A percentile compares a stretch with the other conserved stretches of the same genome.
Evolutionary conservation across 2,113 vertebrate species (phyloP).

Genomic region (Pteronura brasiliensis): DNA sequence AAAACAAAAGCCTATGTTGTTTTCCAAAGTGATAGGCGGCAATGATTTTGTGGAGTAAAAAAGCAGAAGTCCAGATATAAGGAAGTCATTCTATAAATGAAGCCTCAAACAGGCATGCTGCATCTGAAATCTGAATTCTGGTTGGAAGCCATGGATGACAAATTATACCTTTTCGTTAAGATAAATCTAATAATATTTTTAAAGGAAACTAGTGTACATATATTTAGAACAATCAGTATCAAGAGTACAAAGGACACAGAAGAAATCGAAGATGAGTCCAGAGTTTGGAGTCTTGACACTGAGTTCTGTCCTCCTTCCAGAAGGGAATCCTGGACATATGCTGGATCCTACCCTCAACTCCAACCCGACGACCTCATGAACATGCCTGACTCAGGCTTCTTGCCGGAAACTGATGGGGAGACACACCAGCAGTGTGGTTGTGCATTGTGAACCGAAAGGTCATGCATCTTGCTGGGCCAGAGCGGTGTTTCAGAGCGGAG

Average conservation of each 20-base stretch:
- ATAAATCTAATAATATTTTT: background rate
- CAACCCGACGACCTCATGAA: accelerated
- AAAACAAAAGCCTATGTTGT: background rate
- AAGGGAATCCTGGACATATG: no score
- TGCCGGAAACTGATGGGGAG: background rate
- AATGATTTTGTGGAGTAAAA: background rate
- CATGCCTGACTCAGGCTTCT: background rate
- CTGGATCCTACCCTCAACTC: background rate
- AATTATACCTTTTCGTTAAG: background rate
- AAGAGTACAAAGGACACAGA: background rate
- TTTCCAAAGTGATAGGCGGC: background rate
- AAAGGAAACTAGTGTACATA: background rate
- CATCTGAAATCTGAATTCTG: background rate
- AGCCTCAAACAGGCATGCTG: background rate
- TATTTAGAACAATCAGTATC: background rate
- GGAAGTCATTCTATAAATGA: background rate
- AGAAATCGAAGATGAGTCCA: background rate
- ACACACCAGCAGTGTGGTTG: background rate
- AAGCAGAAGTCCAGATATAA: background rate
- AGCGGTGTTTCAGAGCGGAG: background rate
- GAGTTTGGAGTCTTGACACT: background rate
- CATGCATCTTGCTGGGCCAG: background rate
- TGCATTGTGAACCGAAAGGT: background rate
- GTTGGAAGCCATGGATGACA: background rate
- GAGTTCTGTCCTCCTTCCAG: background rate